Conservation (phyloP, 2,797 vertebrate species). For the Periparus ater region DNA sequence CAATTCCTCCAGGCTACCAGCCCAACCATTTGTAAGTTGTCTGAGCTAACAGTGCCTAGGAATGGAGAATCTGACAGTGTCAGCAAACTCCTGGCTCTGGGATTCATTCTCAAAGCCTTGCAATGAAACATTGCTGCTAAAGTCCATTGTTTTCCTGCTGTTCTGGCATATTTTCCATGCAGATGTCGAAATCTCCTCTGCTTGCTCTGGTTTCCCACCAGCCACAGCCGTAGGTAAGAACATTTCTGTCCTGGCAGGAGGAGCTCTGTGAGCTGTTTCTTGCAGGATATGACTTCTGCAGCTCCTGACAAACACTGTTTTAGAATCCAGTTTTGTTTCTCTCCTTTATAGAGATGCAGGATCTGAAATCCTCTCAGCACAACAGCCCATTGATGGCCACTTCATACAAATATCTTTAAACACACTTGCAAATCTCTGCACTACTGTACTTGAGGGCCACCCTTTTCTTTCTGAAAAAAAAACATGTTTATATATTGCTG, state of each 20-base stretch:
- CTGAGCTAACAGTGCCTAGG: background rate
- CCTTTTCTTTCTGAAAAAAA: background rate
- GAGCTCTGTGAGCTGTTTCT: background rate
- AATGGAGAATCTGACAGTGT: background rate
- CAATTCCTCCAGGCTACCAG: constrained; percentile 28
- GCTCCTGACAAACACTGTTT: background rate
- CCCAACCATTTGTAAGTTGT: constrained; percentile 22
- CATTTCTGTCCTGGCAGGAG: background rate
- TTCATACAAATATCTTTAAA: background rate
- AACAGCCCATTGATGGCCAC: background rate
- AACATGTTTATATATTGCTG: background rate
- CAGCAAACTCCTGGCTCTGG: background rate
- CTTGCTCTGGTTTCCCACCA: background rate
- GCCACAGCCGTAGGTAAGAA: background rate
- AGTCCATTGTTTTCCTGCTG: background rate
- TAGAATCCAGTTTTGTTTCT: background rate
- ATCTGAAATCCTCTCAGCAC: background rate
- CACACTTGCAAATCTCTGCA: background rate
- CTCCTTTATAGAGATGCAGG: background rate
- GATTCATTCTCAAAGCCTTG: background rate
- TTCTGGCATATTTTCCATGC: background rate
- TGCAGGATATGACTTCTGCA: background rate
- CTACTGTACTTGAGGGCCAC: background rate
- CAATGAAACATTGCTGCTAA: background rate
- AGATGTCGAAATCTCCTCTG: background rate